Base-by-base conservation (phyloP, 2,113 vertebrate species). In the Amblyopsis rosae region DNA sequence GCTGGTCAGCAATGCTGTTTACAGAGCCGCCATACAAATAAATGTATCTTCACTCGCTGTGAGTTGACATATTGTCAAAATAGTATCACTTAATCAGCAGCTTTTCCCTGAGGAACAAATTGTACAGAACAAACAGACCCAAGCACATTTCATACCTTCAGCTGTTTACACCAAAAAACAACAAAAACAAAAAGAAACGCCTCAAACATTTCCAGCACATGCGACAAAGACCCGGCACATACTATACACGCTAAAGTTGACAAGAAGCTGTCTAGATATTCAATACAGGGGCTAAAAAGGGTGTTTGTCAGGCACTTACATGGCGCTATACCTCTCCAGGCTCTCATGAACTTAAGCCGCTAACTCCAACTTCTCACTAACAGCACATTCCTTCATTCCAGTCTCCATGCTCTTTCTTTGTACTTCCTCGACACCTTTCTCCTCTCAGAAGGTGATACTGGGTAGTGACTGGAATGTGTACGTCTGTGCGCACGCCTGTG, bases 61-160 rank as follows among this genome's bases (percentile, higher is more conserved):
- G 76, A 86, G 82, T 85, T 83, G 89, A 87, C 84, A 84, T 84
- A 84, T 87, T 83, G 80, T 86, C 84, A 84, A 84, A 89, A 87
- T 83, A 81, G 84, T 80, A 85, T 65, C 78, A 84, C 75, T 88
- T 85, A 88, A 86, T 89, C 86, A 86, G 87, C 32, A 74, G 72
- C 67, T 85, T 82, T 86, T 81, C 82, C 80, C 80, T 62, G 61
- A 81, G 77, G 86, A 83, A 87, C 84, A 83, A 87, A 89, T 83
- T 86, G 82, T 87, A 85, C 83, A 84, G 82, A 73, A 81, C 77
- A 84, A 88, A 86, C 77, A 89, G 81, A 82, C 83, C 80, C 73
- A 56, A 60, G 63, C 32, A 59, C 53, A 67, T 70, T 73, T 75
- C 26, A 17, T 75, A 83, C 84, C 82, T 82, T 82, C 85, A 76